phyloP scores from a whole-genome alignment of 1,140 invertebrate genomes.

The Anastrepha ludens region DNA sequence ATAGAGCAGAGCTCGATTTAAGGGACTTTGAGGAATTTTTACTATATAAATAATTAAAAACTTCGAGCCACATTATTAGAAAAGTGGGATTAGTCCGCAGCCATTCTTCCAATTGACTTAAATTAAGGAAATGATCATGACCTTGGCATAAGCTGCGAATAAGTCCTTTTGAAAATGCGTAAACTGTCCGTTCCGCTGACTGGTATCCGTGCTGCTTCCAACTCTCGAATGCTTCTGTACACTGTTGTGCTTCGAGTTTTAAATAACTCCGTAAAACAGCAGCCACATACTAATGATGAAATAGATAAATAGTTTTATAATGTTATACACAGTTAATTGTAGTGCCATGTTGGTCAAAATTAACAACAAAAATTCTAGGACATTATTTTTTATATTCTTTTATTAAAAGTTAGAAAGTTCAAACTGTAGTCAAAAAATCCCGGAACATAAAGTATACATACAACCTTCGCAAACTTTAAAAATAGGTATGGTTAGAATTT shows the following conservation, averaged over 20 bases:
- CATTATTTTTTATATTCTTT: too few species aligned
- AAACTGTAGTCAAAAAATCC: too few species aligned
- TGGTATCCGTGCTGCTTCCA: constrained; percentile 77
- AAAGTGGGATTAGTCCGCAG: constrained; percentile 70
- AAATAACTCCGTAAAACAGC: constrained; percentile 71
- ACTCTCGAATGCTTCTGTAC: constrained; percentile 70
- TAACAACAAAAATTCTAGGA: too few species aligned
- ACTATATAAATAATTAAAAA: constrained; percentile 76
- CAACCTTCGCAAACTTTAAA: too few species aligned
- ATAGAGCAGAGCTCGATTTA: constrained; percentile 58
- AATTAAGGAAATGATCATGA: constrained; percentile 65
- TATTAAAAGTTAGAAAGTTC: too few species aligned
- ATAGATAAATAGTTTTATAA: background rate
- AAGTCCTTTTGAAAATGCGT: constrained; percentile 76
- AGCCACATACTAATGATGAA: constrained; percentile 66
- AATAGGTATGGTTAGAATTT: too few species aligned
- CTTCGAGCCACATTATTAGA: constrained; percentile 75
- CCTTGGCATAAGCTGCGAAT: constrained; percentile 69
- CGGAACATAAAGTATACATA: too few species aligned
- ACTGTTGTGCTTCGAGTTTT: constrained; percentile 63
- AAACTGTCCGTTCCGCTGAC: constrained; percentile 75
- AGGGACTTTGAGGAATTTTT: background rate
- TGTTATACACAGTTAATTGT: too few species aligned
- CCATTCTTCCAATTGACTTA: constrained; percentile 68
- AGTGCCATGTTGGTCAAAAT: too few species aligned